Conservation (phyloP, 2,797 vertebrate genomes). For the Macrochelys suwanniensis region DNA sequence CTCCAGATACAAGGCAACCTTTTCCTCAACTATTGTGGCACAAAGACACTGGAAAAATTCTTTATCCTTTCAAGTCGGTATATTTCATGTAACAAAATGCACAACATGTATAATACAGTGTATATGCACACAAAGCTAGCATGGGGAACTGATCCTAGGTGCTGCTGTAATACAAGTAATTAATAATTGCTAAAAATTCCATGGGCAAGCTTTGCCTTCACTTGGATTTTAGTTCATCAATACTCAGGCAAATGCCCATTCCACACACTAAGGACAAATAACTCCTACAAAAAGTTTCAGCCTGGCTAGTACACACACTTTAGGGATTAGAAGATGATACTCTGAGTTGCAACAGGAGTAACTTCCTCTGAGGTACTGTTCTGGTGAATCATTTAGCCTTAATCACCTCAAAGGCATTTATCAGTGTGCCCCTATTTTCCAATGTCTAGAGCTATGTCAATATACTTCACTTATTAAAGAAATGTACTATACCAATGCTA, state of each 20-base stretch:
- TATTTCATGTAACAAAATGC: too few species aligned
- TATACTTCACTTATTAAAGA: constrained; percentile 23
- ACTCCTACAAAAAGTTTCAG: constrained; percentile 12
- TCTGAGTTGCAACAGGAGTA: constrained; percentile 55
- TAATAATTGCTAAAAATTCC: neutral
- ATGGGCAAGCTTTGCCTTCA: neutral
- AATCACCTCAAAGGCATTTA: constrained; percentile 70
- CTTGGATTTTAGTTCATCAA: neutral
- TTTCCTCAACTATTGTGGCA: neutral
- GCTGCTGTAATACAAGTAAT: neutral
- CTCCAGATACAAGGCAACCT: neutral
- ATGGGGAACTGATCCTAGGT: neutral
- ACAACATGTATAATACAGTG: neutral
- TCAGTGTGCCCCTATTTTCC: constrained; percentile 15
- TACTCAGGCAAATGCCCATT: neutral
- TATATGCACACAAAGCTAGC: constrained; percentile 21
- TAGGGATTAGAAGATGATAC: constrained; percentile 41
- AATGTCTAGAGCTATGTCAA: constrained; percentile 6
- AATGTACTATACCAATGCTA: neutral
- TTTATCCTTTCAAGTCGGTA: neutral
- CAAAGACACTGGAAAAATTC: neutral
- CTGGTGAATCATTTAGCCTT: constrained; percentile 70
- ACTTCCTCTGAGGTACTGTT: constrained; percentile 65
- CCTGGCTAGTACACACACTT: constrained; percentile 41
- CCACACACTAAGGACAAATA: constrained; percentile 5